Evolutionary conservation across 2,797 vertebrate genomes (phyloP).

Genomic region (Gallinago solitaria): DNA sequence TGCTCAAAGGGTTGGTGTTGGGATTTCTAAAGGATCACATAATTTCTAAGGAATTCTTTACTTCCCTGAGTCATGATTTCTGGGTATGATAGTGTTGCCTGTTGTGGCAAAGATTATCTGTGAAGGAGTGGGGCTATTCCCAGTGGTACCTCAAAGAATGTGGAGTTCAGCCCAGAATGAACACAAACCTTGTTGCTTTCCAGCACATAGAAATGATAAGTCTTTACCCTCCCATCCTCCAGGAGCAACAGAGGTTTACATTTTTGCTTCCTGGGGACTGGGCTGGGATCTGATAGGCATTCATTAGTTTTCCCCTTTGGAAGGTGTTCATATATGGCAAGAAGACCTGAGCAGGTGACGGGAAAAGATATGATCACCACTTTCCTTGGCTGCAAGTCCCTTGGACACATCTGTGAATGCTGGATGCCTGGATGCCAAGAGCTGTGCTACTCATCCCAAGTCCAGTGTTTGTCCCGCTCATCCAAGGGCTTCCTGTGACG

Average conservation of each 20-base stretch:
- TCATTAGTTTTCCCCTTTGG: background rate
- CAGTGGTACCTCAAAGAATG: background rate
- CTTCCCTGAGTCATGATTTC: background rate
- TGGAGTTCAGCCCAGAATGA: background rate
- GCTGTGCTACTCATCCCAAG: background rate
- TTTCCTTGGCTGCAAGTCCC: accelerated
- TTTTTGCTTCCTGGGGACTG: background rate
- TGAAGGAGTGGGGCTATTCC: background rate
- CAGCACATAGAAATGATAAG: accelerated
- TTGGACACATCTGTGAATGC: background rate
- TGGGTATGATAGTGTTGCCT: background rate
- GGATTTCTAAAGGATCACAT: background rate
- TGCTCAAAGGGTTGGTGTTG: background rate
- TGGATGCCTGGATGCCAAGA: background rate
- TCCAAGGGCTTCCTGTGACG: background rate
- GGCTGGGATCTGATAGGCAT: background rate
- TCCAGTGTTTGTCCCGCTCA: background rate
- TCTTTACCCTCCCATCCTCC: background rate
- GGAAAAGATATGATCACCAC: background rate
- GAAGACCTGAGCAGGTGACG: background rate
- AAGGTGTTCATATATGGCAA: background rate
- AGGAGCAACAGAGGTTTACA: background rate
- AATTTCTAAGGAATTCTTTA: background rate
- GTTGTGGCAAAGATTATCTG: background rate
- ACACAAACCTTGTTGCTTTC: background rate